A percentile compares a stretch with the other conserved stretches of the same genome.
Evolutionary conservation across 2,888 invertebrate species (phyloP).

Genomic region (Anorthoa munda): DNA sequence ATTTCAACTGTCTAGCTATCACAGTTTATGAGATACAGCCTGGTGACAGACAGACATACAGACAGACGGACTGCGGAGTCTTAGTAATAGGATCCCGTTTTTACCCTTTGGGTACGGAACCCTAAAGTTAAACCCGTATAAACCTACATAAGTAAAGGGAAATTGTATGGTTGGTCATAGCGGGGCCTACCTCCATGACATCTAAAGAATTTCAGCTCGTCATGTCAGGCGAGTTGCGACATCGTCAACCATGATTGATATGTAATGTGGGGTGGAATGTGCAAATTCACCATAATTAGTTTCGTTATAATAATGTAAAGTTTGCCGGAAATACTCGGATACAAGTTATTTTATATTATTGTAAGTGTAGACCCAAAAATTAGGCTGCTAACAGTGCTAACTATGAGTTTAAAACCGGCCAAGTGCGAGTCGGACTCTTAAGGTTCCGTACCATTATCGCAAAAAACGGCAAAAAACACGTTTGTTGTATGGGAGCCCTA

Average conservation of each 20-base stretch:
- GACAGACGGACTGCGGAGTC: too few species aligned
- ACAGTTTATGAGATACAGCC: too few species aligned
- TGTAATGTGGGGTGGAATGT: constrained; percentile 54
- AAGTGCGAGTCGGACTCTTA: too few species aligned
- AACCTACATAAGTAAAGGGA: not conserved
- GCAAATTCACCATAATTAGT: constrained; percentile 60
- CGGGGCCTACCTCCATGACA: constrained; percentile 33
- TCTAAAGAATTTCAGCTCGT: constrained; percentile 39
- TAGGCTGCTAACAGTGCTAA: not conserved
- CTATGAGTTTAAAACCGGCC: not conserved
- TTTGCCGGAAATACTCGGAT: not conserved
- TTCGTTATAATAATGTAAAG: constrained; percentile 7
- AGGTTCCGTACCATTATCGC: too few species aligned
- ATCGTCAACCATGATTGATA: constrained; percentile 55
- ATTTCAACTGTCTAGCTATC: too few species aligned
- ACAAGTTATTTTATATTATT: not conserved
- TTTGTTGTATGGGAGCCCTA: too few species aligned
- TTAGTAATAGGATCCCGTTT: too few species aligned
- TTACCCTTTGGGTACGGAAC: too few species aligned
- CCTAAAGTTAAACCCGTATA: too few species aligned
- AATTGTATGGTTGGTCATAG: constrained; percentile 6
- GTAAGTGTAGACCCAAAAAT: not conserved
- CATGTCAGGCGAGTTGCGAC: constrained; percentile 39
- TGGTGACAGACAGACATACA: too few species aligned
- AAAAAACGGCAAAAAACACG: too few species aligned